phyloP scores from a whole-genome alignment of 2,888 invertebrate species.

The Achlya flavicornis region DNA sequence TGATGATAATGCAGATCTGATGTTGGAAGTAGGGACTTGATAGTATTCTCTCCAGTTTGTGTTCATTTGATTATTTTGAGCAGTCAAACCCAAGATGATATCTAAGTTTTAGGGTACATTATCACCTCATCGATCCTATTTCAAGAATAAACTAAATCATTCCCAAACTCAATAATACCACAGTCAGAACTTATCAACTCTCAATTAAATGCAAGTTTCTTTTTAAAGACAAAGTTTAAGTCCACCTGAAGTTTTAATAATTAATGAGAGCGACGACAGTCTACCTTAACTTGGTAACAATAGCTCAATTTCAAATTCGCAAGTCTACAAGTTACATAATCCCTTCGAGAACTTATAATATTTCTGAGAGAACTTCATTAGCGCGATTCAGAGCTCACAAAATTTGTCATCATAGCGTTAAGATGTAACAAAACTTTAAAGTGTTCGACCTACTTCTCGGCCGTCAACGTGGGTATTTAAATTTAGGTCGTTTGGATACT shows the following conservation, averaged over 20 bases:
- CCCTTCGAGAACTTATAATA: slow-evolving; percentile 17
- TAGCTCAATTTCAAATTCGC: slow-evolving; percentile 13
- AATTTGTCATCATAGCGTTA: slow-evolving; percentile 24
- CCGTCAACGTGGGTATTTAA: slow-evolving; percentile 6
- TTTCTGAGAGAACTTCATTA: slow-evolving; percentile 26
- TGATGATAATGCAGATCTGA: no score
- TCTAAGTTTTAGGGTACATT: no score
- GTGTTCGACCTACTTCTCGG: slow-evolving; percentile 24
- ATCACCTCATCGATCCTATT: no score
- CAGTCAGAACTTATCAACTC: neutral
- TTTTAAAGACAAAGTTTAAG: neutral
- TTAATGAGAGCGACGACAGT: neutral
- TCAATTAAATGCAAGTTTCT: neutral
- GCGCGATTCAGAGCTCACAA: slow-evolving; percentile 20
- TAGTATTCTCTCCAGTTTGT: no score
- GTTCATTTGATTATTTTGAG: no score
- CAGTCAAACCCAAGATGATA: no score
- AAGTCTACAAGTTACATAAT: slow-evolving; percentile 12
- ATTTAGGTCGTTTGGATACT: neutral
- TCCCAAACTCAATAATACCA: neutral
- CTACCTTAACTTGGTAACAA: slow-evolving; percentile 6
- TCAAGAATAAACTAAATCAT: no score
- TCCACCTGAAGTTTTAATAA: neutral
- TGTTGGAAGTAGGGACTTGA: no score
- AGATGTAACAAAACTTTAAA: slow-evolving; percentile 24